Evolutionary conservation across 2,113 vertebrate species (phyloP).

Genomic region (Laticauda laticaudata): DNA sequence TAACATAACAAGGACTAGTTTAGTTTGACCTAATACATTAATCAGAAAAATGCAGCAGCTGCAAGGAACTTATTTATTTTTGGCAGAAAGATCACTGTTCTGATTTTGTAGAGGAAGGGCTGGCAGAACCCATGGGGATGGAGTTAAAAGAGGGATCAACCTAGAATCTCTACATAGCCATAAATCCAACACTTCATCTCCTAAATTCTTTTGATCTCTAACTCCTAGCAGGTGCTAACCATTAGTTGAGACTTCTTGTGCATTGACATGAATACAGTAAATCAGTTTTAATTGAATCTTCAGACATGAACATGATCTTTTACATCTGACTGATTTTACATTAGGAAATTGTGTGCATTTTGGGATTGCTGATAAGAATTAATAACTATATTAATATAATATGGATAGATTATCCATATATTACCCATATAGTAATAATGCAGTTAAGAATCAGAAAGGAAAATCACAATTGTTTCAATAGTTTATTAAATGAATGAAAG

Average conservation of each 20-base stretch:
- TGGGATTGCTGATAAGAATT: not conserved
- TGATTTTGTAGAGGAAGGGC: not conserved
- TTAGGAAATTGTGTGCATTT: not conserved
- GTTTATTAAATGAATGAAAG: not conserved
- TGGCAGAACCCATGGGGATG: not conserved
- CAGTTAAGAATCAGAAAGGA: not conserved
- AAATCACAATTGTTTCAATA: not conserved
- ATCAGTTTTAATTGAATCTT: not conserved
- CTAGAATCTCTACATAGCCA: not conserved
- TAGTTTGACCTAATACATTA: not conserved
- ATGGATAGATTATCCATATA: not conserved
- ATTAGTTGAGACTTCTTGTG: not conserved
- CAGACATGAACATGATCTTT: not conserved
- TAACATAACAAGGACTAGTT: not conserved
- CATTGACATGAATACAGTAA: not conserved
- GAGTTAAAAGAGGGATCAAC: not conserved
- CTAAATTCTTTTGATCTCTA: not conserved
- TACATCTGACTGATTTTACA: not conserved
- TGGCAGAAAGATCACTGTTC: not conserved
- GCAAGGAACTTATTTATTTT: not conserved
- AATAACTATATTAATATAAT: not conserved
- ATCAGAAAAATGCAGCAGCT: not conserved
- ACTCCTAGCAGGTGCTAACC: not conserved
- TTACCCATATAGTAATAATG: not conserved
- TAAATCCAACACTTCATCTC: not conserved